A percentile compares a stretch with the other conserved stretches of the same genome.
These are phyloP conservation scores for Mizuhopecten yessoensis DNA, from an alignment of 1,140 invertebrate species.

Conservation along the genomic window DNA sequence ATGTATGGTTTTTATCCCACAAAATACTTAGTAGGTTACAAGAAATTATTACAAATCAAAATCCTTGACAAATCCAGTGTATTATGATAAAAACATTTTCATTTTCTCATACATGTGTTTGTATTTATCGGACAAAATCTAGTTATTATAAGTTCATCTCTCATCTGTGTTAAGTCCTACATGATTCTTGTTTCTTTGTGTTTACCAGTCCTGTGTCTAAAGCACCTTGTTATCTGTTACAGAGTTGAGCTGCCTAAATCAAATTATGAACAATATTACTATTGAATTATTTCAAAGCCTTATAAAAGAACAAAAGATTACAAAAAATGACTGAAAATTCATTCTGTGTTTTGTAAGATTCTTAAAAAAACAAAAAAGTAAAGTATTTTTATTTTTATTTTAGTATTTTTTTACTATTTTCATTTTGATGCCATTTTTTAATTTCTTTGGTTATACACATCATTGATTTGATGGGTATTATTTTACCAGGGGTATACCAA, in stretches of 20 bases:
- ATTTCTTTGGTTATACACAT: too few species aligned
- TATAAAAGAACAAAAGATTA: not conserved
- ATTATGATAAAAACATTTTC: not conserved
- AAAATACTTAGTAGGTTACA: not conserved
- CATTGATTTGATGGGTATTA: not conserved
- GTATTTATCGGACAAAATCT: constrained; percentile 2
- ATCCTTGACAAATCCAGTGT: not conserved
- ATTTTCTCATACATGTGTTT: not conserved
- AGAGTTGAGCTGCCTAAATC: not conserved
- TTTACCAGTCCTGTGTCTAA: not conserved
- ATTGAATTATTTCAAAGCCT: not conserved
- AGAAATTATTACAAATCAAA: constrained; percentile 29
- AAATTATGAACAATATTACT: not conserved
- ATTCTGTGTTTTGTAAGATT: too few species aligned
- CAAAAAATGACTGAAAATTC: not conserved
- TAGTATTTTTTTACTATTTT: too few species aligned
- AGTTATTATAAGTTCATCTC: not conserved
- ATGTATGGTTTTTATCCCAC: not conserved
- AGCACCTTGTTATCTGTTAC: not conserved
- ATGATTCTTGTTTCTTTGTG: not conserved
- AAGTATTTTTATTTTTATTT: too few species aligned
- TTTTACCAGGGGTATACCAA: too few species aligned
- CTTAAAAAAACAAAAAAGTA: too few species aligned
- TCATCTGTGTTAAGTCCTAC: not conserved
- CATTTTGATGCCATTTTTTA: too few species aligned